Evolutionary conservation across 2,888 invertebrate species (phyloP), one percentile per base, ranked within the genome.

Genomic region (Chesias legatella): DNA sequence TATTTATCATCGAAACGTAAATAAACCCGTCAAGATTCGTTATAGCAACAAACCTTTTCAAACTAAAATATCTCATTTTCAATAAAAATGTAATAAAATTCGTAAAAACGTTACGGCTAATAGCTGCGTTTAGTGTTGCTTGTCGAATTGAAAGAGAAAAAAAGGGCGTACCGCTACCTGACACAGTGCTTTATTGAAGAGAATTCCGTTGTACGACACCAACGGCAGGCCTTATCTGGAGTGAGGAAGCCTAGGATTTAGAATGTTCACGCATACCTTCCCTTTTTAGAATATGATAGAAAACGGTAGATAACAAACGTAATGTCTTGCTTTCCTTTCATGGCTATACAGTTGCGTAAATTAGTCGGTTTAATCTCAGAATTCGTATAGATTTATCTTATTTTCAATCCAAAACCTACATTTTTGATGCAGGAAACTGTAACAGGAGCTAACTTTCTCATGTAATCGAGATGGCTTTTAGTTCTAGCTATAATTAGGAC

Each of bases 181-280:
- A 80, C 85, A 85, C 77, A 84, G 81, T 84, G 84, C 71, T 82
- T 78, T 81, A 83, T 81, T 79, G 78, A 79, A 73, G 70, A 75
- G 67, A 71, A 79, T 76, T 75, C 78, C 74, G 76, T 78, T 78
- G 72, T 64, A 57, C 53, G 57, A 51, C 61, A 34, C 67, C 73
- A 73, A 73, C 74, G 73, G 66, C 67, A 63, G 68, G 58, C 67
- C 57, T 56, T 48, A 46, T 44, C 36, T 30, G 43, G 37, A 34
- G 35, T 20, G 20, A 37, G 46, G 50, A 51, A 50, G 45, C 45
- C 27, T 38, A 39, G 46, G 41, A 48, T 48, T 50, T 46, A 36
- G 43, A 43, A 39, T 48, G 40, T 34, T 34, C 23, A 32, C 24
- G 33, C 40, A 33, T 34, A 33, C 35, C 35, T 30, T 36, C 25